Conservation (phyloP, 2,113 vertebrate genomes). For the Larimichthys polyactis region DNA sequence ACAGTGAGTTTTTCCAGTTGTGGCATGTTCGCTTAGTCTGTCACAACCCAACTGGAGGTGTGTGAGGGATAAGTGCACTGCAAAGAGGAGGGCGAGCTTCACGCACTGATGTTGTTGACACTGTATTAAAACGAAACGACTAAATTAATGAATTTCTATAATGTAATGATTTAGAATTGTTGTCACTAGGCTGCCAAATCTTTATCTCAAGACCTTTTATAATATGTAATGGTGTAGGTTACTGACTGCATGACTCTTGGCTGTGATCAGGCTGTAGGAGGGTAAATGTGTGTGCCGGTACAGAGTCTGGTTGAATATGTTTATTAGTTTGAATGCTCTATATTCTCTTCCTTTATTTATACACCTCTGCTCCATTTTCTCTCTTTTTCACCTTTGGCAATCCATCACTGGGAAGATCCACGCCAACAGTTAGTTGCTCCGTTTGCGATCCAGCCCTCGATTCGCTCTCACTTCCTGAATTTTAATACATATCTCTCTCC, state of each 20-base stretch:
- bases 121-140: too few species aligned
- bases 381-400: not conserved
- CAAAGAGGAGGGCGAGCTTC: not conserved
- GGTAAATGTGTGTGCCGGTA: not conserved
- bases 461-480: not conserved
- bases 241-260: too few species aligned
- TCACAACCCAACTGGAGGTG: not conserved
- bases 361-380: not conserved
- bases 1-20: not conserved
- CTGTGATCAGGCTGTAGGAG: not conserved
- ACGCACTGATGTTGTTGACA: too few species aligned
- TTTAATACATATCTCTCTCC: conserved; percentile 1
- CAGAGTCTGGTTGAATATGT: not conserved
- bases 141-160: too few species aligned
- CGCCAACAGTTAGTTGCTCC: not conserved
- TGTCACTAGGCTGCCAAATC: too few species aligned
- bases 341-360: not conserved
- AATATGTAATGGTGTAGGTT: too few species aligned
- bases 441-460: not conserved
- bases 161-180: not conserved
- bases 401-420: not conserved
- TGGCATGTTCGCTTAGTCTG: not conserved
- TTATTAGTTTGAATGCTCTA: not conserved
- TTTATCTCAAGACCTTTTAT: too few species aligned
- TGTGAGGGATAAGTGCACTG: not conserved